Evolutionary conservation across 1,140 invertebrate species (phyloP).

Genomic region (Bilobella aurantiaca): DNA sequence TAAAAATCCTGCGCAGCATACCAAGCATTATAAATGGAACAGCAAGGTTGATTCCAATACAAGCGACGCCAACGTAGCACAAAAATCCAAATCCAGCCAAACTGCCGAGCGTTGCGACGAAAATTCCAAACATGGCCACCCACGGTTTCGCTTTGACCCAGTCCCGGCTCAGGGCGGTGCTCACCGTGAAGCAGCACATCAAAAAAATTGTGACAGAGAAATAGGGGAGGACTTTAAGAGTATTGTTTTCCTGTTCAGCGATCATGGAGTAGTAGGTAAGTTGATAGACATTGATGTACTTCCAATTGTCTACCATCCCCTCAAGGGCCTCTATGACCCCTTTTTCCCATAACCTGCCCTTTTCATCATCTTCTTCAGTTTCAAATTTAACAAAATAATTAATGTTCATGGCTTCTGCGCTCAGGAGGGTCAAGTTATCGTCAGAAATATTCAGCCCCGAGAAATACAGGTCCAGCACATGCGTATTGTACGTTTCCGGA

Average conservation of each 20-base stretch:
- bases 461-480: neutral
- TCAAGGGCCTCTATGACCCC: neutral
- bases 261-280: conserved; percentile 76
- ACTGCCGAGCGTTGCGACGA: conserved; percentile 79
- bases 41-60: conserved; percentile 86
- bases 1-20: too few species aligned
- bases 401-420: neutral
- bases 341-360: neutral
- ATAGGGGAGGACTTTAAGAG: conserved; percentile 72
- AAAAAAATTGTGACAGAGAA: conserved; percentile 74
- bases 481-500: neutral
- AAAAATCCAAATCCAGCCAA: conserved; percentile 76
- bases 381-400: neutral
- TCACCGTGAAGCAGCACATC: conserved; percentile 65
- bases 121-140: conserved; percentile 77
- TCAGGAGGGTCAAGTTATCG: neutral
- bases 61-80: conserved; percentile 77
- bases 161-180: conserved; percentile 63
- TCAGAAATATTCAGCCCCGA: neutral
- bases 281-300: conserved; percentile 65
- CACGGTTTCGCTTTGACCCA: conserved; percentile 79
- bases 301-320: conserved; percentile 44
- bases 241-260: conserved; percentile 76
- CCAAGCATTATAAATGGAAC: conserved; percentile 89
- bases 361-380: neutral